phyloP scores from a whole-genome alignment of 2,113 vertebrate species.

The Cervus canadensis region DNA sequence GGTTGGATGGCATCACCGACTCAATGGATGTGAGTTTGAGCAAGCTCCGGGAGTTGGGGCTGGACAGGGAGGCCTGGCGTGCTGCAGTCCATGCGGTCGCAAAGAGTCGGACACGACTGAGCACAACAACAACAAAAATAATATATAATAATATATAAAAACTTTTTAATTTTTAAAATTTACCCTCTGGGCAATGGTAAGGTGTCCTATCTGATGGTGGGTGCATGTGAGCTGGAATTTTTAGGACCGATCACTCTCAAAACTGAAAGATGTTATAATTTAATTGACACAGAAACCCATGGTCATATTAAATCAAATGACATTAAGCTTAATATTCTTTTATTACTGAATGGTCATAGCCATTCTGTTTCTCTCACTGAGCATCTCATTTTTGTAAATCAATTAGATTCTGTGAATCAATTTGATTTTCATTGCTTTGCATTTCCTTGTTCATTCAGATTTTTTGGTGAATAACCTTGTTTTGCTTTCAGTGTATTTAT shows the following conservation, averaged over 20 bases:
- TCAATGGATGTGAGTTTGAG: neutral
- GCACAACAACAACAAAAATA: neutral
- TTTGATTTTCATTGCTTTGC: neutral
- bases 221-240: neutral
- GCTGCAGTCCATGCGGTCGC: fast-evolving
- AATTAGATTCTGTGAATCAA: neutral
- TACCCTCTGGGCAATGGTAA: neutral
- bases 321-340: neutral
- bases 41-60: neutral
- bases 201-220: neutral
- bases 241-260: neutral
- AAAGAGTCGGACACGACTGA: neutral
- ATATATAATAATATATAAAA: neutral
- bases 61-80: neutral
- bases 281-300: neutral
- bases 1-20: neutral
- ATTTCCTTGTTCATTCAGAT: neutral
- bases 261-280: neutral
- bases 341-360: neutral
- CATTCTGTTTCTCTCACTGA: neutral
- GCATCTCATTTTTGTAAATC: neutral
- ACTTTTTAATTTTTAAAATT: neutral
- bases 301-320: neutral
- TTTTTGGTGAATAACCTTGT: neutral
- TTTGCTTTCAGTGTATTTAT: neutral